These are phyloP conservation scores for Apotomis capreana DNA, from an alignment of 2,888 invertebrate genomes.

Conservation along the genomic window DNA sequence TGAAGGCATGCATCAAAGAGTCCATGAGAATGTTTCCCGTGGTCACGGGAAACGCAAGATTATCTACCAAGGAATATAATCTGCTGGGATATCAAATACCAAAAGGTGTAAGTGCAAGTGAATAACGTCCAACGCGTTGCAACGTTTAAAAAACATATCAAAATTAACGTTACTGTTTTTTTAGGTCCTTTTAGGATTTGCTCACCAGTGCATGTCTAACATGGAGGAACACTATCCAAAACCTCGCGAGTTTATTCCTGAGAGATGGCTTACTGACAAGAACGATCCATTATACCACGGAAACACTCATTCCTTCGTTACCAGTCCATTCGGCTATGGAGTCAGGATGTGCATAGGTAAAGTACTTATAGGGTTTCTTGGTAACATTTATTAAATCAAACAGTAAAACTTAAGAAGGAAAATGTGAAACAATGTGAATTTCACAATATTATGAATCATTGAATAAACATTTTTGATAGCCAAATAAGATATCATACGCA, in stretches of 20 bases:
- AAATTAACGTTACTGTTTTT: neutral
- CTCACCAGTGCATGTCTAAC: conserved; percentile 85
- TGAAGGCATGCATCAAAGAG: conserved; percentile 89
- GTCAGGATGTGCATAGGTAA: conserved; percentile 86
- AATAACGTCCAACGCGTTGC: too few relatives aligned
- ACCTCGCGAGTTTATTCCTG: conserved; percentile 86
- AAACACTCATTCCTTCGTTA: conserved; percentile 84
- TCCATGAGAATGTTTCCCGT: conserved; percentile 85
- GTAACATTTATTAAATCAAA: too few relatives aligned
- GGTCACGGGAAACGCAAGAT: conserved; percentile 81
- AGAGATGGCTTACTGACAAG: conserved; percentile 86
- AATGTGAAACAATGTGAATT: too few relatives aligned
- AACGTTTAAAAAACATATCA: too few relatives aligned
- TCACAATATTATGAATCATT: too few relatives aligned
- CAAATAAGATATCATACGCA: too few relatives aligned
- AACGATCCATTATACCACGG: conserved; percentile 67
- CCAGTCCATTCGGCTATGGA: conserved; percentile 87
- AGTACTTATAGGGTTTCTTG: too few relatives aligned
- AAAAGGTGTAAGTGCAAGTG: conserved; percentile 73
- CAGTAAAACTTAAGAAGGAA: too few relatives aligned
- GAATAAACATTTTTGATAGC: too few relatives aligned
- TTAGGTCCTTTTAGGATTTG: conserved; percentile 45
- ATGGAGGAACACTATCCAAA: conserved; percentile 85
- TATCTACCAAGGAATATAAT: conserved; percentile 79
- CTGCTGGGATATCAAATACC: conserved; percentile 86